phyloP scores from a whole-genome alignment of 2,888 invertebrate species.

The Temnothorax ravouxi region DNA sequence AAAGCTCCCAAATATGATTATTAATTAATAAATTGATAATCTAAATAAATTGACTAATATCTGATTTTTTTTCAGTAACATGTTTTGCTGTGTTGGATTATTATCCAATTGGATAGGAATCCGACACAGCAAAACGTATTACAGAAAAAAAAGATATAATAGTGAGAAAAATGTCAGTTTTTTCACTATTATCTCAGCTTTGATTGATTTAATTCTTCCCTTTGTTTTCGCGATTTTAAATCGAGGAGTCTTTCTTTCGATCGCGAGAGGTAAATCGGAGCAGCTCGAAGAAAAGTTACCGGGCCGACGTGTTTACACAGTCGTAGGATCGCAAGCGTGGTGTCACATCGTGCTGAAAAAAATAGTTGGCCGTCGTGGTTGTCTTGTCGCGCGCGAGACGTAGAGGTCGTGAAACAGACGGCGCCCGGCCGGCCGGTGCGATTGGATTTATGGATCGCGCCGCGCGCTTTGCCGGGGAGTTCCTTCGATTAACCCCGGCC shows the following conservation, averaged over 20 bases:
- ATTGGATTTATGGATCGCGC: conserved; percentile 40
- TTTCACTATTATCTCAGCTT: no score
- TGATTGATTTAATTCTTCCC: no score
- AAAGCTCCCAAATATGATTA: not conserved
- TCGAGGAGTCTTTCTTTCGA: not conserved
- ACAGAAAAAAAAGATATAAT: no score
- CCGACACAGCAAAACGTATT: not conserved
- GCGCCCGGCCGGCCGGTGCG: conserved; percentile 52
- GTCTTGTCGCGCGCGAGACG: conserved; percentile 74
- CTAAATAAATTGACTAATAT: no score
- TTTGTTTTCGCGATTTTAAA: not conserved
- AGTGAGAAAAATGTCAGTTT: not conserved
- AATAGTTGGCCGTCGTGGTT: conserved; percentile 73
- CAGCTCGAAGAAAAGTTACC: not conserved
- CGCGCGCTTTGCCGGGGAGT: conserved; percentile 3
- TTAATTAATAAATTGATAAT: not conserved
- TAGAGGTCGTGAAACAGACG: conserved; percentile 74
- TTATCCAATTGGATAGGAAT: not conserved
- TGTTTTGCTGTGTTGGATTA: not conserved
- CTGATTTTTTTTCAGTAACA: no score
- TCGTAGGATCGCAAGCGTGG: not conserved
- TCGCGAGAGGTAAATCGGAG: not conserved
- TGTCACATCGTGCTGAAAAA: conserved; percentile 51
- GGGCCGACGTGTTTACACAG: not conserved
- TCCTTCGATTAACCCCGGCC: conserved; percentile 46